Base-by-base conservation (phyloP, 2,113 vertebrate genomes). In the Sylvicapra grimmia region DNA sequence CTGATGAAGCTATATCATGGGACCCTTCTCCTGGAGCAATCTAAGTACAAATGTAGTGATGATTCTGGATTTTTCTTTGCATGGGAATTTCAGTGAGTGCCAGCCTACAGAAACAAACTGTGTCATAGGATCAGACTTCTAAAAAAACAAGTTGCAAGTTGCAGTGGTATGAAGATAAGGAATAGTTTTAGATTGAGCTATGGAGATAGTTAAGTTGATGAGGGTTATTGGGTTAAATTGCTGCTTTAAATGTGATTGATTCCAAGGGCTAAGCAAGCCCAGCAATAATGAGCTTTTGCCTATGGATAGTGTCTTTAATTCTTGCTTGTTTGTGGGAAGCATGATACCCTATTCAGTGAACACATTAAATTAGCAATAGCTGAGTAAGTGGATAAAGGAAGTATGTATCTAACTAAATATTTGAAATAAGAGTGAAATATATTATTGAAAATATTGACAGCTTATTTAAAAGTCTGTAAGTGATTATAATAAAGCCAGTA, bases 391-490 rank as follows among this genome's bases (percentile, higher is more conserved):
- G 83, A 97, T 31, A 97, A 96, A 90, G 83, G 49, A 97, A 95
- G 65, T 95, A n/a, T 47, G 83, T 89, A 72, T 96, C 27, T 83
- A 86, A 68, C 36, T 85, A 88, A 93, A 90, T 56, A 40, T 96
- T 89, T 97, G 54, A 96, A 96, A 88, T 51, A 80, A 94, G n/a
- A 96, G 85, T 88, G 86, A 97, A 95, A 95, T 92, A 65, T 21
- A 79, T 97, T 97, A 87, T 94, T 96, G 80, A 94, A 95, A 96
- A 97, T 96, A 96, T 96, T 94, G 88, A 90, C 88, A 92, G 82
- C n/a, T 97, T 94, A 92, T 95, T 97, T 87, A 90, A 83, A 93
- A 97, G 31, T 90, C 53, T 94, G 19, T 82, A 87, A 92, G 40
- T 93, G 90, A 80, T 96, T 75, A 68, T 91, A 95, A 93, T 85